Evolutionary conservation across 1,140 invertebrate species (phyloP).

Genomic region (Drosophila busckii): DNA sequence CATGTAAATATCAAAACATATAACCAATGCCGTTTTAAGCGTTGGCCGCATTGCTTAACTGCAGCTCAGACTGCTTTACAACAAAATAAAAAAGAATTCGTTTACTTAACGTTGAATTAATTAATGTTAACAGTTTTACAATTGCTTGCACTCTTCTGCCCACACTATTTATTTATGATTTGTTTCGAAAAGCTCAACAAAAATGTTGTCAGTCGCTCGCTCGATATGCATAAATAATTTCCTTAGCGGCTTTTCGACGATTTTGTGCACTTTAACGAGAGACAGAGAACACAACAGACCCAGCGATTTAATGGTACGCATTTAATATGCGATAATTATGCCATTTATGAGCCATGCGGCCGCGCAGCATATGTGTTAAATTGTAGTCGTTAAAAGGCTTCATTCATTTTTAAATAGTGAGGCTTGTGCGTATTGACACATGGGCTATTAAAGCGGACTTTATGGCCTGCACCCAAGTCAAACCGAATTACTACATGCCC

Average conservation of each 20-base stretch:
- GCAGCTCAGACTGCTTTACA: no score
- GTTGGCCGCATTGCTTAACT: conserved; percentile 3
- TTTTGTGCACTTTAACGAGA: conserved; percentile 44
- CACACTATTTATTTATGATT: conserved; percentile 27
- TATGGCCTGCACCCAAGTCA: conserved; percentile 28
- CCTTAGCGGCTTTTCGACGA: conserved; percentile 34
- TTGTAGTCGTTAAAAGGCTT: conserved; percentile 60
- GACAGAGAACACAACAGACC: conserved; percentile 13
- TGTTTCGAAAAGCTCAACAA: no score
- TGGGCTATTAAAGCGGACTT: conserved; percentile 11
- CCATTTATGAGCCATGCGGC: conserved; percentile 52
- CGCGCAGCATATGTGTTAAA: conserved; percentile 51
- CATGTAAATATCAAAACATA: no score
- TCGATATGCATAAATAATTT: conserved; percentile 50
- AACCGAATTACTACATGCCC: conserved; percentile 17
- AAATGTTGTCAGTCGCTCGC: background rate
- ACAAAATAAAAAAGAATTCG: no score
- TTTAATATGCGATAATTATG: conserved; percentile 73
- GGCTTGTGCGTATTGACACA: conserved; percentile 1
- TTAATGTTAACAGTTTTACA: no score
- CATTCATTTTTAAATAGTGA: conserved; percentile 55
- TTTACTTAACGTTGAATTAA: no score
- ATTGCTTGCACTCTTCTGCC: no score
- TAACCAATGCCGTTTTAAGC: conserved; percentile 37
- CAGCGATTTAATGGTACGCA: conserved; percentile 60